phyloP scores from a whole-genome alignment of 1,140 invertebrate genomes.

The Cydia amplana region DNA sequence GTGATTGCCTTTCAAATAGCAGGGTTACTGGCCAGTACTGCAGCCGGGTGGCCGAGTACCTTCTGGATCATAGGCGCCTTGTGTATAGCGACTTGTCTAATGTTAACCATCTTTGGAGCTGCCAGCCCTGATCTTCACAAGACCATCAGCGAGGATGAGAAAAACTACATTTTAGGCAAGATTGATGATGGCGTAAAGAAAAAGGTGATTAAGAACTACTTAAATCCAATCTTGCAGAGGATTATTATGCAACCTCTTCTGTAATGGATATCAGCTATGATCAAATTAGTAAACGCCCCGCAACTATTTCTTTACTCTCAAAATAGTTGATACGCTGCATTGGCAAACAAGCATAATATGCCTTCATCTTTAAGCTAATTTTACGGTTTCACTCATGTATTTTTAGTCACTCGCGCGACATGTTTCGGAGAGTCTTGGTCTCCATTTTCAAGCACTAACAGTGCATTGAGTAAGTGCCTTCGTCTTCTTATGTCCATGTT shows the following conservation, averaged over 20 bases:
- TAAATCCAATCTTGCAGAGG: neutral
- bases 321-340: no score
- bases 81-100: conserved; percentile 63
- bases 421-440: no score
- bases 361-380: no score
- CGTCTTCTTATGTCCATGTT: no score
- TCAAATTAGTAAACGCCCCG: no score
- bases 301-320: no score
- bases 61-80: conserved; percentile 81
- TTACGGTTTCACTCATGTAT: no score
- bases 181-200: conserved; percentile 41
- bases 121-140: conserved; percentile 80
- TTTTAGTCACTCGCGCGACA: no score
- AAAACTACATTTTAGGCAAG: conserved; percentile 77
- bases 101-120: conserved; percentile 70
- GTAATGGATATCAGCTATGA: no score
- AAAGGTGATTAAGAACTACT: conserved; percentile 41
- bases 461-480: no score
- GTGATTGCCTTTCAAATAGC: conserved; percentile 76
- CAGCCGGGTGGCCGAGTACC: conserved; percentile 78
- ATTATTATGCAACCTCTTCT: neutral
- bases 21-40: conserved; percentile 66
- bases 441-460: no score
- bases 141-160: conserved; percentile 81
- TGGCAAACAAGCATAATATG: no score